Conservation (phyloP, 1,140 invertebrate genomes). For the Pygmarrhopalites habei region DNA sequence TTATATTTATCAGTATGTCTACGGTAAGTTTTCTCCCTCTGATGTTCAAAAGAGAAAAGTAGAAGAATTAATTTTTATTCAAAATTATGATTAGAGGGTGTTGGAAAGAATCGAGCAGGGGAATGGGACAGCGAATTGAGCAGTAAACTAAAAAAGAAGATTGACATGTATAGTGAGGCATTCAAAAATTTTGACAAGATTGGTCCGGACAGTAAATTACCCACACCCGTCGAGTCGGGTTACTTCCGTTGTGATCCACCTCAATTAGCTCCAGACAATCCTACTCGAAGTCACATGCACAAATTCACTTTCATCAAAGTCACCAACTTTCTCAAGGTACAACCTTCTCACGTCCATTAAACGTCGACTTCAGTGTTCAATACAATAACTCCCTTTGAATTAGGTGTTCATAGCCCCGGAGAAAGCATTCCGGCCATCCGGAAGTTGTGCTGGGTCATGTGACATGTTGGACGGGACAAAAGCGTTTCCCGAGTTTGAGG, state of each 20-base stretch:
- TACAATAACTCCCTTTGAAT: neutral
- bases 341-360: neutral
- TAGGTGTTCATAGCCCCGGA: constrained; percentile 16
- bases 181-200: neutral
- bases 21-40: constrained; percentile 4
- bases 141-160: neutral
- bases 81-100: too few species aligned
- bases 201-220: neutral
- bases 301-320: constrained; percentile 15
- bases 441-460: constrained; percentile 4
- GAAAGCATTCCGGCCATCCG: neutral
- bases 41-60: too few species aligned
- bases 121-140: neutral
- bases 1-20: constrained; percentile 8
- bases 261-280: neutral
- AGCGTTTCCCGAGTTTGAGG: neutral
- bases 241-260: constrained; percentile 19
- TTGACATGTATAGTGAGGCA: neutral
- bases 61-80: neutral
- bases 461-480: constrained; percentile 9
- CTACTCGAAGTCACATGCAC: constrained; percentile 3
- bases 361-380: neutral
- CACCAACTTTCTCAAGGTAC: constrained; percentile 18
- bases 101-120: too few species aligned
- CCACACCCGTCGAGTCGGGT: neutral